A percentile compares a stretch with the other conserved stretches of the same genome.
phyloP scores from a whole-genome alignment of 2,797 vertebrate species.

The Protonibea diacanthus region DNA sequence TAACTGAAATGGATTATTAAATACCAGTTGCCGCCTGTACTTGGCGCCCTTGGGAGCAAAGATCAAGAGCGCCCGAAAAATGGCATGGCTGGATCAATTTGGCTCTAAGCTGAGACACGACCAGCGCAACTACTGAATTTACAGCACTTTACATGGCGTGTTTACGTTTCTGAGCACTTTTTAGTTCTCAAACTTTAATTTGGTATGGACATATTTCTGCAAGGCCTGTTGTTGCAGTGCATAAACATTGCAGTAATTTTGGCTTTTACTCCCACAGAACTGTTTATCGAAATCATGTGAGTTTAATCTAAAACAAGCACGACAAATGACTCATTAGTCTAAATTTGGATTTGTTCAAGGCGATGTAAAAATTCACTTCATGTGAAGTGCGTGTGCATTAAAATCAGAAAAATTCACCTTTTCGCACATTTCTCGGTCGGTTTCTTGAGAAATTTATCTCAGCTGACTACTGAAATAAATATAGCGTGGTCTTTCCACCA shows the following conservation, averaged over 20 bases:
- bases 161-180: conserved; percentile 15
- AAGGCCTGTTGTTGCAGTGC: conserved; percentile 29
- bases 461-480: conserved; percentile 41
- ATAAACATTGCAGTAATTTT: conserved; percentile 36
- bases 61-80: conserved; percentile 35
- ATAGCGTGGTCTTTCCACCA: conserved; percentile 47
- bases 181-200: conserved; percentile 8
- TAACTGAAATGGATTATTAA: conserved; percentile 31
- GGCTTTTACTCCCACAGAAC: conserved; percentile 7
- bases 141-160: neutral
- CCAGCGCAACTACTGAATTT: neutral
- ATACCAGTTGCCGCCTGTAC: conserved; percentile 7
- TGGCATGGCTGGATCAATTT: neutral
- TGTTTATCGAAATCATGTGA: conserved; percentile 12
- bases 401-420: neutral
- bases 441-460: conserved; percentile 14
- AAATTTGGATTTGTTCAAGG: conserved; percentile 21
- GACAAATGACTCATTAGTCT: conserved; percentile 25
- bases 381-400: neutral
- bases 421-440: conserved; percentile 4
- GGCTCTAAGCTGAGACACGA: neutral
- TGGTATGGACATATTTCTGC: conserved; percentile 4
- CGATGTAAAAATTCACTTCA: neutral
- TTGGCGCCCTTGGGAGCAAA: conserved; percentile 15
- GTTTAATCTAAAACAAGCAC: conserved; percentile 21